Evolutionary conservation across 1,140 invertebrate species (phyloP), one percentile per base, ranked within the genome.

Genomic region (Neomicropteryx cornuta): DNA sequence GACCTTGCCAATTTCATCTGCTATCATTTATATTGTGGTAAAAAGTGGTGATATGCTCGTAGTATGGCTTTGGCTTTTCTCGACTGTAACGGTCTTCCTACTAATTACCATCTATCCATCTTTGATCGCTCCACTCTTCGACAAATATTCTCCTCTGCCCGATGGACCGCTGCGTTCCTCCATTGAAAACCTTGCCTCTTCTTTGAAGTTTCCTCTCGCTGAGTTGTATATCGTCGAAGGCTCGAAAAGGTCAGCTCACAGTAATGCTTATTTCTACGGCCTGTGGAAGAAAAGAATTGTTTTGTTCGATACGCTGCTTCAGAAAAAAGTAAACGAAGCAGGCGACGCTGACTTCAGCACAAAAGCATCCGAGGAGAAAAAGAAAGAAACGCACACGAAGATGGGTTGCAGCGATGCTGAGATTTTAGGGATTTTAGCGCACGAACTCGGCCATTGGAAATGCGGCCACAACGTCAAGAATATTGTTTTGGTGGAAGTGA

Each of bases 361-460:
- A 58, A 65, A 54, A 51, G 62, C 68, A 52, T 64, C 69, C 48
- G 75, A 62, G 33, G 49, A 56, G 14, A 65, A 68, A 45, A 66
- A 69, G 37, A 62, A 64, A 20, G 37, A 40, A 18, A 38, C 41
- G 11, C 5, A 18, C 13, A 51, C 58, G 13, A 61, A 65, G 35
- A 75, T 79, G 47, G 87, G 87, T n/a, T 96, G 92, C 58, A 84
- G 77, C 21, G 83, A 93, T 54, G 78, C 88, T 49, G 96, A 99
- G 72, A 85, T 99, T 44, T 62, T 99, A 28, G 95, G 93, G 33
- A 86, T 99, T 23, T 69, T 99, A 30, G 87, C 81, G 8, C 96
- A 99, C 68, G 97, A 99, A 70, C 68, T 99, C 34, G 95, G 94
- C 4, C 97, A 99, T 59, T 99, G 97, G 97, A 88, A 88, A 52